Base-by-base conservation (phyloP, 2,888 invertebrate species). In the Brenthis hecate region DNA sequence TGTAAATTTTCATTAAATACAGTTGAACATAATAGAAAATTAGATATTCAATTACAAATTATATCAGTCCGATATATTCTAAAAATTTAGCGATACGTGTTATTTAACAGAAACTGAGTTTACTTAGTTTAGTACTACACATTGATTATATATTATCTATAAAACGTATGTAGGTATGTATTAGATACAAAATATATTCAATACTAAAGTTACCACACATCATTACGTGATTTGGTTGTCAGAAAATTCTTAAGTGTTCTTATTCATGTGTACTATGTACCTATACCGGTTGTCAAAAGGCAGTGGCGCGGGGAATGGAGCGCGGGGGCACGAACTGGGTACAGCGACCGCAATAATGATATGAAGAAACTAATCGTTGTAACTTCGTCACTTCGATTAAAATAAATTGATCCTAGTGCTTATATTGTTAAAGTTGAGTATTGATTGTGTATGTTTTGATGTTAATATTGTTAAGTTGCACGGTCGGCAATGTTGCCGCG, bases 341-440 rank as follows among this genome's bases (percentile, higher is more conserved):
- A 91, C 91, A 91, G 86, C 91, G 91, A 91, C 91, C 91, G 91
- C 91, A 88, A 91, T 89, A 88, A 66, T 64, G 28, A 32, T 62
- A 16, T 6, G 47, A 13, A 19, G 14, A 14, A n/a, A 14, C 53
- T 14, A 65, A 69, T 57, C n/a, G 48, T 54, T 54, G 28, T 51
- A 64, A 56, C 48, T 54, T 50, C 48, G 2, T 43, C 0, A 3
- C 11, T 60, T 13, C 4, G 8, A 16, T 28, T 14, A 16, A 28
- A 13, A 14, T 14, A 68, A 73, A 71, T 63, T 58, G 28, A 23
- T 53, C 51, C 54, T 65, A 70, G 56, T 11, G 3, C 0, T 0
- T 11, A 16, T 48, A 3, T 1, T 4, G 0, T 16, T 68, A 66
- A 53, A 63, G 66, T 56, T 43, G 13, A 56, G 50, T 65, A 62